Conservation (phyloP, 2,113 vertebrate species). For the Notothenia rossii region DNA sequence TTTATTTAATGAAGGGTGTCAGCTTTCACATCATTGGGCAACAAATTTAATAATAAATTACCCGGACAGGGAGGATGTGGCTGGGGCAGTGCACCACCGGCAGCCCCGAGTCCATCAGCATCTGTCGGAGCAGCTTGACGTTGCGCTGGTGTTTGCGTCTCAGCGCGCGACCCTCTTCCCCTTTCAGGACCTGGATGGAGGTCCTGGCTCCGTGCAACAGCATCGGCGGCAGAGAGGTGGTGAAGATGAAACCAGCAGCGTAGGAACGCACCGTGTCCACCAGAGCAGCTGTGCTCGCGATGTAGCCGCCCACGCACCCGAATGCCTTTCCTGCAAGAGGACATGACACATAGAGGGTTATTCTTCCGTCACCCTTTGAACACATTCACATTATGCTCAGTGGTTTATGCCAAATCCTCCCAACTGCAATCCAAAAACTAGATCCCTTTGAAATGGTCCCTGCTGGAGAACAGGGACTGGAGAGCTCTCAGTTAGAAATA, state of each 20-base stretch:
- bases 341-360: neutral
- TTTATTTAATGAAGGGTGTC: neutral
- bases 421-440: neutral
- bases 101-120: constrained; percentile 96
- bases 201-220: constrained; percentile 91
- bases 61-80: constrained; percentile 96
- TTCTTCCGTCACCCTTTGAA: neutral
- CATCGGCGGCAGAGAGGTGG: constrained; percentile 97
- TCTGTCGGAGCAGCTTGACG: constrained; percentile 95
- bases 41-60: constrained; percentile 64
- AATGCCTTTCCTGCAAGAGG: constrained; percentile 92
- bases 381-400: neutral
- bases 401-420: neutral
- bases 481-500: constrained; percentile 26
- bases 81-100: constrained; percentile 97
- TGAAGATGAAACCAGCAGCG: constrained; percentile 97
- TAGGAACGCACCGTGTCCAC: constrained; percentile 95
- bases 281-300: constrained; percentile 90
- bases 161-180: constrained; percentile 87
- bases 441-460: constrained; percentile 24
- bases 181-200: constrained; percentile 91
- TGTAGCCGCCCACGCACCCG: constrained; percentile 97
- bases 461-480: neutral
- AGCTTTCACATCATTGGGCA: neutral
- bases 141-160: constrained; percentile 95